These are phyloP conservation scores for Benitochromis conjunctus DNA, from an alignment of 2,113 vertebrate genomes.

Conservation along the genomic window DNA sequence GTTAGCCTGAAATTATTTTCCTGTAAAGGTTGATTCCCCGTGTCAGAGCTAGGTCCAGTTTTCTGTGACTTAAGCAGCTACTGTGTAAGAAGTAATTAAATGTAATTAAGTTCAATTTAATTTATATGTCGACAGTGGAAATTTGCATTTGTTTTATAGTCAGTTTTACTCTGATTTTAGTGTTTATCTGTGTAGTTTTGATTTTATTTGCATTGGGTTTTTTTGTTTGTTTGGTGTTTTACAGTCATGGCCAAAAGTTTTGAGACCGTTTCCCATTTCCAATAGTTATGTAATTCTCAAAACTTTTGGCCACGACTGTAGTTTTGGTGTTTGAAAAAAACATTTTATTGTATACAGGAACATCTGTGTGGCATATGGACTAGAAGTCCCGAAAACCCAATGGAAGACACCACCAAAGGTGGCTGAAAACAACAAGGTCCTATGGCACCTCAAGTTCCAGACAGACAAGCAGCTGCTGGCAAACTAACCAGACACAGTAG, in stretches of 20 bases:
- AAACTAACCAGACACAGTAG: background rate
- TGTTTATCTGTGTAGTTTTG: background rate
- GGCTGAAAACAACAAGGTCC: rapidly evolving
- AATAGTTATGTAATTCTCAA: no score
- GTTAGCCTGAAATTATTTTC: background rate
- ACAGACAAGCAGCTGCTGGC: background rate
- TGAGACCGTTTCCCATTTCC: no score
- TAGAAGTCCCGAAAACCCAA: background rate
- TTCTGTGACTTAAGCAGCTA: background rate
- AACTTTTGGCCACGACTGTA: no score
- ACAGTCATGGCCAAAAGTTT: no score
- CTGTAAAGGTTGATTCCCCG: background rate
- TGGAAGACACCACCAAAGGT: background rate
- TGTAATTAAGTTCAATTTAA: background rate
- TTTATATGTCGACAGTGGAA: background rate
- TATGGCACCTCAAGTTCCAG: background rate
- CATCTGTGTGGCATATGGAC: background rate
- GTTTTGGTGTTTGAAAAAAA: no score
- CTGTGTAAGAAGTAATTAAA: background rate
- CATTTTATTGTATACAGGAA: no score
- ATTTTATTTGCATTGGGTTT: no score
- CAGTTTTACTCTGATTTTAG: background rate
- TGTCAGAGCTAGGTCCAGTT: background rate
- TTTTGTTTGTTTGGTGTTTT: no score
- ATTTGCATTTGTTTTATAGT: background rate